These are phyloP conservation scores for Lutraria lutraria DNA, from an alignment of 2,888 invertebrate genomes.

Conservation along the genomic window DNA sequence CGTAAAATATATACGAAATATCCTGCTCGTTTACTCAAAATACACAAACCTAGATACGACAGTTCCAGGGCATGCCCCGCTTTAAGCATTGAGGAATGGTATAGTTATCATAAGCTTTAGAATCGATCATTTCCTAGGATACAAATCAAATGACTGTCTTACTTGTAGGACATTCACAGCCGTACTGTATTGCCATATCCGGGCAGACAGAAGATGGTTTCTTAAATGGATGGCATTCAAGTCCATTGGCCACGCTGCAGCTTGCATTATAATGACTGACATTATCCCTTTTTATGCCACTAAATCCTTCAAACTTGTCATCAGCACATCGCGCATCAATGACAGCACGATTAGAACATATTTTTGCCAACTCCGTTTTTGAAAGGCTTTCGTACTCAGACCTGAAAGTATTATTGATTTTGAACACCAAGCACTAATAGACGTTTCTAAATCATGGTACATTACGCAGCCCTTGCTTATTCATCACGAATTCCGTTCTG, in stretches of 20 bases:
- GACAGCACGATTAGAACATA: not conserved
- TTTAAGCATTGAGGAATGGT: too few relatives aligned
- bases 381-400: not conserved
- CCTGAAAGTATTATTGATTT: not conserved
- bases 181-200: slow-evolving; percentile 12
- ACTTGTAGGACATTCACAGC: slow-evolving; percentile 5
- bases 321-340: not conserved
- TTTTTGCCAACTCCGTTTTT: not conserved
- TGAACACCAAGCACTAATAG: not conserved
- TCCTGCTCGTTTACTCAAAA: too few relatives aligned
- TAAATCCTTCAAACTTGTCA: not conserved
- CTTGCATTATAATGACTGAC: not conserved
- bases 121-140: too few relatives aligned
- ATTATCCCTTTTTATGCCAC: not conserved
- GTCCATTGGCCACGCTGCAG: not conserved
- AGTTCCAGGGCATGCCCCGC: too few relatives aligned
- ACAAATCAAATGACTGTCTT: not conserved
- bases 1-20: too few relatives aligned
- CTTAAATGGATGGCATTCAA: not conserved
- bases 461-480: not conserved
- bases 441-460: not conserved
- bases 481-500: not conserved
- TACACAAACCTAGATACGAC: too few relatives aligned
- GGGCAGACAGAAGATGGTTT: not conserved
- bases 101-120: too few relatives aligned